A percentile compares a stretch with the other conserved stretches of the same genome.
Evolutionary conservation across 2,888 invertebrate species (phyloP).

Genomic region (Thysanoteuthis rhombus): DNA sequence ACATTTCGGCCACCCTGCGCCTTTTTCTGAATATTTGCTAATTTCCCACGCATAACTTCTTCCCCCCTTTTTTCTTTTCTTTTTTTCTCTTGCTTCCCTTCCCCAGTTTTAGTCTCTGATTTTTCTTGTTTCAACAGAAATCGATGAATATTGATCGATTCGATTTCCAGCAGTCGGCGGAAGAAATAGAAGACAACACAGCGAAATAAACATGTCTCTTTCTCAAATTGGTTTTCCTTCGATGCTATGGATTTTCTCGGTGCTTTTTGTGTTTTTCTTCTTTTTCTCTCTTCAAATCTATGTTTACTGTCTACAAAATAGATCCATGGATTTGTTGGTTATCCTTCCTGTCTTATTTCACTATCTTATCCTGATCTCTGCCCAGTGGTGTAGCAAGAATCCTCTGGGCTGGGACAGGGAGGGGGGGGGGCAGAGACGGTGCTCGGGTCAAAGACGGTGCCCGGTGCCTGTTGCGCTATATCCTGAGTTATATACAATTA

Average conservation of each 20-base stretch:
- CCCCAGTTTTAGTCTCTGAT: too few relatives aligned
- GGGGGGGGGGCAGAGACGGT: too few relatives aligned
- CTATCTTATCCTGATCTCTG: background rate
- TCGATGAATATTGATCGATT: background rate
- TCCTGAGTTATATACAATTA: too few relatives aligned
- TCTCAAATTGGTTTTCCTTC: background rate
- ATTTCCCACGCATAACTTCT: background rate
- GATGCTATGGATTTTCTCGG: background rate
- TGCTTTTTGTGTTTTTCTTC: background rate
- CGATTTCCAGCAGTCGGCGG: background rate
- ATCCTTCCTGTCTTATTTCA: background rate
- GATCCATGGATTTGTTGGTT: background rate
- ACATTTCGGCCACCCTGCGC: too few relatives aligned
- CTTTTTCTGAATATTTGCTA: too few relatives aligned
- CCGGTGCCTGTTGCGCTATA: too few relatives aligned
- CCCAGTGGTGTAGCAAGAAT: too few relatives aligned
- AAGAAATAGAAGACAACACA: background rate
- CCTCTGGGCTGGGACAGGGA: too few relatives aligned
- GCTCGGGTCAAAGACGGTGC: too few relatives aligned
- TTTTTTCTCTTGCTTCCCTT: background rate
- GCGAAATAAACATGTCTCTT: background rate
- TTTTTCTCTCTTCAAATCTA: background rate
- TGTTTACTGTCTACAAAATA: background rate
- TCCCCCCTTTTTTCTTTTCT: background rate
- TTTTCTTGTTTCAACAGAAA: background rate